Conservation (phyloP, 2,797 vertebrate species). For the Coccyzus lansbergi region DNA sequence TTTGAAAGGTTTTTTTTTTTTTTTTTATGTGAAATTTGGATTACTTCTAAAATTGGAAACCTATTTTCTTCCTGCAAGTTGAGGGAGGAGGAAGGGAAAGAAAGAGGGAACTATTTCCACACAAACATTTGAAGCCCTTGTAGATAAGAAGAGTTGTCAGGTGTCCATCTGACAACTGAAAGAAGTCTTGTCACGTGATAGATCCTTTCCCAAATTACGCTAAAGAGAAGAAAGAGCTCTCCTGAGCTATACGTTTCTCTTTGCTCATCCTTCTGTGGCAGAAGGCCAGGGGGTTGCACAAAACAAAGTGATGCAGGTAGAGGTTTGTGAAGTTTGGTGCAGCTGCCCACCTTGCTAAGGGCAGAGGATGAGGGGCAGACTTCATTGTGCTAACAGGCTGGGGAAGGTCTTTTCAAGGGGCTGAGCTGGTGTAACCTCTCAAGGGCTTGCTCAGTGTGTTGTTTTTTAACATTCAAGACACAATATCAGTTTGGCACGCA, state of each 20-base stretch:
- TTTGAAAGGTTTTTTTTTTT: background rate
- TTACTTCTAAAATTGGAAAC: background rate
- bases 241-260: background rate
- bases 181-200: background rate
- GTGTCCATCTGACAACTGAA: background rate
- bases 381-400: background rate
- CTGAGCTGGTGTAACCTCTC: background rate
- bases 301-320: background rate
- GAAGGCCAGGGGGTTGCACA: background rate
- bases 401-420: background rate
- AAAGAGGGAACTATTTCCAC: background rate
- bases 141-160: background rate
- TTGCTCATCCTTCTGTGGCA: background rate
- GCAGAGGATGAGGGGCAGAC: background rate
- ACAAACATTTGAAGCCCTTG: background rate
- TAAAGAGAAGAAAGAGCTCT: background rate
- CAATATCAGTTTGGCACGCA: background rate
- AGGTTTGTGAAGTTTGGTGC: background rate
- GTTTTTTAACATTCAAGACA: background rate
- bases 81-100: background rate
- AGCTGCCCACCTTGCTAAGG: background rate
- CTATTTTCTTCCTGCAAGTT: background rate
- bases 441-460: background rate
- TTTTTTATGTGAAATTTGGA: background rate
- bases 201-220: constrained; percentile 2